Base-by-base conservation (phyloP, 2,888 invertebrate species). In the Tetragonula carbonaria region DNA sequence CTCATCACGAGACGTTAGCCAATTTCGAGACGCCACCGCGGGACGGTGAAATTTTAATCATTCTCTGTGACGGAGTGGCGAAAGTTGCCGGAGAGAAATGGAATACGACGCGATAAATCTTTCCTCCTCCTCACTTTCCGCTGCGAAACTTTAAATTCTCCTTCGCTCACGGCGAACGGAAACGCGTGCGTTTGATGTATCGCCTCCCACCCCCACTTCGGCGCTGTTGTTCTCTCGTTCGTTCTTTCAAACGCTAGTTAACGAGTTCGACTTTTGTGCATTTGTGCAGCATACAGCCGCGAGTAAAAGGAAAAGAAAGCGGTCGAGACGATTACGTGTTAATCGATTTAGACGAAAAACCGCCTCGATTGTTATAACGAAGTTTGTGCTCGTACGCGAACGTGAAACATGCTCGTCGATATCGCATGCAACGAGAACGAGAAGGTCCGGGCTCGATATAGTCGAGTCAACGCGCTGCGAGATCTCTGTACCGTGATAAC, bases 381-480 rank as follows among this genome's bases (percentile, higher is more conserved):
- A 45, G 11, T 45, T 45, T 45, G 11, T n/a, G n/a, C 13, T 57
- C 5, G 5, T 59, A 59, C 1, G 23, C 50, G 23, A 66, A 53
- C n/a, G 38, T 45, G 45, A 57, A 71, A 21, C 71, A 62, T 65
- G 85, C 63, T 79, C 75, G 53, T 79, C 74, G 79, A 71, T 62
- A 50, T 75, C 51, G 45, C 45, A 53, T 53, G 45, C 45, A 74
- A 77, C 55, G 70, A 74, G 80, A 38, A 18, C 28, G 71, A 28
- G 28, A 57, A 62, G 51, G 59, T 67, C 57, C 11, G 70, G 38
- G 28, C 59, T 45, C 33, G 51, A 23, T 23, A 18, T 51, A 59
- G 75, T 67, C 76, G 79, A 73, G 57, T 82, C 75, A 76, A 73
- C 55, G 63, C n/a, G 16, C 53, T 78, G 71, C 23, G 74, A 85